Evolutionary conservation across 2,888 invertebrate genomes (phyloP).

Genomic region (Carabus problematicus): DNA sequence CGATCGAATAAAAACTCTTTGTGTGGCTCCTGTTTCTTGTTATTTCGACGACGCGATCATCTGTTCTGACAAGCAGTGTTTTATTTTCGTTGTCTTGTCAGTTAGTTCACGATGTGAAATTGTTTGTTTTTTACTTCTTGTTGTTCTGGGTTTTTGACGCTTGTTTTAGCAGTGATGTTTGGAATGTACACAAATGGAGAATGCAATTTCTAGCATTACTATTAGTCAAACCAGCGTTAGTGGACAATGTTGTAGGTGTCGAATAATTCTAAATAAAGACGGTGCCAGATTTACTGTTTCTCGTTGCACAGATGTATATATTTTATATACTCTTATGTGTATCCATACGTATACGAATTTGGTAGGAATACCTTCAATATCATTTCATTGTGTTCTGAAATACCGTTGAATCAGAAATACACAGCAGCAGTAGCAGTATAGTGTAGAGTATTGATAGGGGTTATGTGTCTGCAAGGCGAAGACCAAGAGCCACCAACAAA

Average conservation of each 20-base stretch:
- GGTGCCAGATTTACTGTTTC: background rate
- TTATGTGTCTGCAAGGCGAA: constrained; percentile 24
- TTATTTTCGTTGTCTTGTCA: background rate
- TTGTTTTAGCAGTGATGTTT: no score
- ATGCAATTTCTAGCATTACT: no score
- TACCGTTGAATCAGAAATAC: constrained; percentile 23
- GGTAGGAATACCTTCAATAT: background rate
- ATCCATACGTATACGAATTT: background rate
- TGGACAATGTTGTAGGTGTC: no score
- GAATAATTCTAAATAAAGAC: no score
- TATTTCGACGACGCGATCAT: no score
- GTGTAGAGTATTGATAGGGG: constrained; percentile 13
- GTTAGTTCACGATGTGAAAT: background rate
- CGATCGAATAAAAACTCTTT: no score
- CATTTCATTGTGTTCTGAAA: constrained; percentile 10
- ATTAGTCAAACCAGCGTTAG: no score
- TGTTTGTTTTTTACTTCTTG: no score
- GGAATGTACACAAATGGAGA: no score
- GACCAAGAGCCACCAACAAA: constrained; percentile 15
- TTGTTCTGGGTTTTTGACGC: no score
- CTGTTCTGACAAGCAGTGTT: background rate
- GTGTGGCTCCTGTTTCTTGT: no score
- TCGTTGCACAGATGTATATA: background rate
- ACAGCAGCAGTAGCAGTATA: constrained; percentile 10
- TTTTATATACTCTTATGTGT: background rate